Conservation (phyloP, 23 tunicate species). For the Diplosoma virens region DNA sequence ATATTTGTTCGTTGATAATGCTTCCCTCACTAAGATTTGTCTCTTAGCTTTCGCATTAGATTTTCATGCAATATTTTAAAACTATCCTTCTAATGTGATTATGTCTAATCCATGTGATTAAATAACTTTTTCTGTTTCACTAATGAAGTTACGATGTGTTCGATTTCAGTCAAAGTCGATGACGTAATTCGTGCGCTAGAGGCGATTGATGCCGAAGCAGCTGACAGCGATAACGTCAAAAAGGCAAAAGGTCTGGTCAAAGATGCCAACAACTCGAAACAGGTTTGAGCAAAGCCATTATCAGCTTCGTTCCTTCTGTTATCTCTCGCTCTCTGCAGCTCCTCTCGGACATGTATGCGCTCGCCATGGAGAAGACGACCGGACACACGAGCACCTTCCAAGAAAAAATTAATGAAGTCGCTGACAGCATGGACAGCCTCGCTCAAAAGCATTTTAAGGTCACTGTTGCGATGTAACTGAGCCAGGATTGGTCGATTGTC, state of each 20-base stretch:
- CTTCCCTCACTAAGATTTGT: too few species aligned
- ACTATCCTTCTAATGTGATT: too few species aligned
- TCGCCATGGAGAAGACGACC: conserved; percentile 66
- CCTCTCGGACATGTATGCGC: conserved; percentile 77
- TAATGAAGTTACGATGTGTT: not conserved
- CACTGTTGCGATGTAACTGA: too few species aligned
- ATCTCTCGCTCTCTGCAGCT: conserved; percentile 28
- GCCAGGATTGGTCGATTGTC: too few species aligned
- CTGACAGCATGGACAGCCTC: conserved; percentile 46
- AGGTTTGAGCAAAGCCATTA: not conserved
- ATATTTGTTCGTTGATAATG: too few species aligned
- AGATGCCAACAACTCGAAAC: conserved; percentile 87
- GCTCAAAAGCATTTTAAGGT: conserved; percentile 70
- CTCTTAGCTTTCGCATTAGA: too few species aligned
- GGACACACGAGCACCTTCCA: conserved; percentile 47
- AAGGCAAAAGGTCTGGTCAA: conserved; percentile 67
- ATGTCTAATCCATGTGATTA: not conserved
- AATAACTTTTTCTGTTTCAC: not conserved
- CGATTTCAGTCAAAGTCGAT: conserved; percentile 70
- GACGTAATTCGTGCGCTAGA: conserved; percentile 71
- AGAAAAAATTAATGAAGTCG: conserved; percentile 57
- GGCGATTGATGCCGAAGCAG: conserved; percentile 50
- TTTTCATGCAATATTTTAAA: too few species aligned
- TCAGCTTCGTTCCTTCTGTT: not conserved
- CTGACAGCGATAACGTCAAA: conserved; percentile 20